phyloP scores from a whole-genome alignment of 2,888 invertebrate species.

The Mechanitis messenoides region DNA sequence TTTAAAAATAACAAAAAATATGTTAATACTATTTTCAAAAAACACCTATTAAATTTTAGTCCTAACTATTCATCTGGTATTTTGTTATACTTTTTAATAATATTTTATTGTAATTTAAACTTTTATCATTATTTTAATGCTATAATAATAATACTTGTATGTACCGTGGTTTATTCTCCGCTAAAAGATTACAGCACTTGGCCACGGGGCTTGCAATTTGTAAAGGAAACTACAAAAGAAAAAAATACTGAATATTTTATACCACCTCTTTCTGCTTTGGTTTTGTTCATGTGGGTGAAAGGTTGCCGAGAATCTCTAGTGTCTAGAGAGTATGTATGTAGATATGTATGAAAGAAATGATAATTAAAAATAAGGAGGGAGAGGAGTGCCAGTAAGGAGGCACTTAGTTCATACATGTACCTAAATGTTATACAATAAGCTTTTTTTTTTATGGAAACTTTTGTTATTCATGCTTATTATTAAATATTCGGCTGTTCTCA shows the following conservation, averaged over 20 bases:
- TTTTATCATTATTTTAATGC: not conserved
- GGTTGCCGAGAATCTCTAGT: not conserved
- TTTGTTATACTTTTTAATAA: no score
- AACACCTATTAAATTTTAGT: conserved; percentile 9
- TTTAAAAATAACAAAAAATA: no score
- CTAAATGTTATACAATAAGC: no score
- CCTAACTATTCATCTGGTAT: no score
- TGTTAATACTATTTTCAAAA: no score
- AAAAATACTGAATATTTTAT: conserved; percentile 23
- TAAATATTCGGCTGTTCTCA: no score
- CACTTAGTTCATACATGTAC: no score
- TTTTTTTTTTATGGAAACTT: no score
- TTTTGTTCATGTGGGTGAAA: conserved; percentile 13
- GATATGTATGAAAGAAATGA: not conserved
- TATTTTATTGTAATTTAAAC: no score
- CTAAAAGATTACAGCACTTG: conserved; percentile 53
- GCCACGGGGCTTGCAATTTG: conserved; percentile 41
- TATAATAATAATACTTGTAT: not conserved
- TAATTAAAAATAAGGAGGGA: no score
- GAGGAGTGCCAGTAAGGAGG: no score
- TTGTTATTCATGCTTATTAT: no score
- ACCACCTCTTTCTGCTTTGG: conserved; percentile 13
- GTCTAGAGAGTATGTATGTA: not conserved
- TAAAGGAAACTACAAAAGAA: conserved; percentile 32
- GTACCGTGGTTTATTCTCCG: conserved; percentile 20